A percentile compares a stretch with the other conserved stretches of the same genome.
phyloP scores from a whole-genome alignment of 2,797 vertebrate species.

The Notolepis coatsorum region DNA sequence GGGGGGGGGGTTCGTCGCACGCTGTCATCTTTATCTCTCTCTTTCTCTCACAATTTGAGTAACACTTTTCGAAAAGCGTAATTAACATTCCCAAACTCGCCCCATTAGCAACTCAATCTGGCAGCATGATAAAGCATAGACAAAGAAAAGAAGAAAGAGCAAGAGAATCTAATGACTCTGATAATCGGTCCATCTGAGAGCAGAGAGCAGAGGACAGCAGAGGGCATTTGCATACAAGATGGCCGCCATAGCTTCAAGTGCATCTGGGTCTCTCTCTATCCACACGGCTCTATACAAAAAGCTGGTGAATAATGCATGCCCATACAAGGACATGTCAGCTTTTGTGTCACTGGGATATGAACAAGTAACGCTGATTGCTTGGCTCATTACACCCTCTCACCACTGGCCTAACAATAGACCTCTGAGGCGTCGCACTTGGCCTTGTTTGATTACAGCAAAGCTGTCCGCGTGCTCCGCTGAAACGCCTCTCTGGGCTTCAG shows the following conservation, averaged over 20 bases:
- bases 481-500: slow-evolving; percentile 57
- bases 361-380: slow-evolving; percentile 66
- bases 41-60: slow-evolving; percentile 29
- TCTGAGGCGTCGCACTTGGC: slow-evolving; percentile 60
- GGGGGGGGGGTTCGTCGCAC: slow-evolving; percentile 37
- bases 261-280: slow-evolving; percentile 19
- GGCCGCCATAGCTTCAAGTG: slow-evolving; percentile 10
- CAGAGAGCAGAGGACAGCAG: not conserved
- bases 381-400: slow-evolving; percentile 67
- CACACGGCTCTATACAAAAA: slow-evolving; percentile 24
- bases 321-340: slow-evolving; percentile 39
- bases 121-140: slow-evolving; percentile 4
- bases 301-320: slow-evolving; percentile 24
- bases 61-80: slow-evolving; percentile 44
- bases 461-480: slow-evolving; percentile 42
- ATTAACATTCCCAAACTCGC: slow-evolving; percentile 50
- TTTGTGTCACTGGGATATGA: slow-evolving; percentile 56
- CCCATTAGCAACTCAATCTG: slow-evolving; percentile 35
- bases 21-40: slow-evolving; percentile 4
- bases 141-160: slow-evolving; percentile 25
- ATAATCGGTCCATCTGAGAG: slow-evolving; percentile 39
- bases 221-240: slow-evolving; percentile 35
- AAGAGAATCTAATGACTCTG: slow-evolving; percentile 31
- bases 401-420: slow-evolving; percentile 61
- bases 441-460: slow-evolving; percentile 54